Base-by-base conservation (phyloP, 2,797 vertebrate species). In the Squalus acanthias region DNA sequence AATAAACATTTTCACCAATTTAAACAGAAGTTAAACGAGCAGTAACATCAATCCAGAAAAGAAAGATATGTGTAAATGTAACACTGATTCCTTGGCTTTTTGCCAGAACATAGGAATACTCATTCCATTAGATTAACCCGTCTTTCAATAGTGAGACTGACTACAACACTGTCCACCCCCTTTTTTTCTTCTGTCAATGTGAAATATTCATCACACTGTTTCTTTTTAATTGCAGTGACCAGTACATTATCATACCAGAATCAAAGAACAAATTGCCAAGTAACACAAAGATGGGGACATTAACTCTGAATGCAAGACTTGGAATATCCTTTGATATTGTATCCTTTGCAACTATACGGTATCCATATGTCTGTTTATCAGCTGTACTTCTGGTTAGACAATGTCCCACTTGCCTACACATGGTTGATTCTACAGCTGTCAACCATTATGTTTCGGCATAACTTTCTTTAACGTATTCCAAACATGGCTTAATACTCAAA, bases 191-290 rank as follows among this genome's bases (percentile, higher is more conserved):
- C 97, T 97, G 98, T 99, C 98, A 99, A 98, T 98, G 98, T 98
- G 97, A 97, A 97, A 98, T 98, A 98, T 99, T 99, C 99, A 99
- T 98, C 97, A 98, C 97, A 97, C 97, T 99, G 98, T 99, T 99
- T 99, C 98, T 98, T 97, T 96, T 98, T 98, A 98, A 98, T 98
- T 98, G 98, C 97, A 97, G 98, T 98, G 97, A 98, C 98, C 98
- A 98, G 98, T 97, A 97, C 97, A 97, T 99, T 98, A 99, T 98
- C 98, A 98, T 98, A 97, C 98, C 96, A 97, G 97, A 97, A 98
- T 96, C 98, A 67, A 97, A 97, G 97, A 97, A 97, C 97, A 97
- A 70, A 96, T 96, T 97, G 97, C 29, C 15, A 76, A 95, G 46
- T 76, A 95, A 95, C 70, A 95, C 70, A 95, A 95, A 95, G 46